These are phyloP conservation scores for Neosalanx taihuensis DNA, from an alignment of 2,797 vertebrate species.

Conservation along the genomic window DNA sequence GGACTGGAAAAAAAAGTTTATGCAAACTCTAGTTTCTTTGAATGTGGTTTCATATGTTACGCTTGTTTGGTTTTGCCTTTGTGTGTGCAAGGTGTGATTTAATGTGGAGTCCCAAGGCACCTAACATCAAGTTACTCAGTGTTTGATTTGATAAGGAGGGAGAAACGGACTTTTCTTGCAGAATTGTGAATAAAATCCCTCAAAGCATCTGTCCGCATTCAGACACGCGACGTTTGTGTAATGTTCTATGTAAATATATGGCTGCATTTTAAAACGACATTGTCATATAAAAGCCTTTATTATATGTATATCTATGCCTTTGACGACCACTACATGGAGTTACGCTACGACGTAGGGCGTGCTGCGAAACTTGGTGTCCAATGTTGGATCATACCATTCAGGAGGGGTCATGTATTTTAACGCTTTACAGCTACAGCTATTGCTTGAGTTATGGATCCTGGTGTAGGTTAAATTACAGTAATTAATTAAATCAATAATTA, in stretches of 20 bases:
- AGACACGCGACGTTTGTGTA: not conserved
- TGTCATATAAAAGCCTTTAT: no score
- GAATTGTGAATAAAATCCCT: slow-evolving; percentile 67
- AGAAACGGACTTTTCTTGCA: slow-evolving; percentile 50
- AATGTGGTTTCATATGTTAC: slow-evolving; percentile 49
- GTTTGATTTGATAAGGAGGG: slow-evolving; percentile 52
- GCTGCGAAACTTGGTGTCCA: not conserved
- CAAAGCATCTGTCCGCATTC: slow-evolving; percentile 40
- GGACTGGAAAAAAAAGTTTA: slow-evolving; percentile 37
- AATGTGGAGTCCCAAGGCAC: slow-evolving; percentile 33
- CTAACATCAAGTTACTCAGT: slow-evolving; percentile 41
- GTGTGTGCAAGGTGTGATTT: slow-evolving; percentile 15
- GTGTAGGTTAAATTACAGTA: not conserved
- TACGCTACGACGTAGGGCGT: slow-evolving; percentile 18
- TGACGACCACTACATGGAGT: not conserved
- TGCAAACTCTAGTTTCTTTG: slow-evolving; percentile 46
- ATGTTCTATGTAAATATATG: not conserved
- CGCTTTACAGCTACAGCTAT: not conserved
- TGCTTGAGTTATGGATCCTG: not conserved
- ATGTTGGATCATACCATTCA: slow-evolving; percentile 44
- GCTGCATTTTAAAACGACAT: not conserved
- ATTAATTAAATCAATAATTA: not conserved
- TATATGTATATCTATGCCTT: no score
- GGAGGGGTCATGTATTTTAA: not conserved
- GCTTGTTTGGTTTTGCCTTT: slow-evolving; percentile 54